Evolutionary conservation across 2,888 invertebrate genomes (phyloP), one percentile per base, ranked within the genome.

Genomic region (Penaeus monodon): DNA sequence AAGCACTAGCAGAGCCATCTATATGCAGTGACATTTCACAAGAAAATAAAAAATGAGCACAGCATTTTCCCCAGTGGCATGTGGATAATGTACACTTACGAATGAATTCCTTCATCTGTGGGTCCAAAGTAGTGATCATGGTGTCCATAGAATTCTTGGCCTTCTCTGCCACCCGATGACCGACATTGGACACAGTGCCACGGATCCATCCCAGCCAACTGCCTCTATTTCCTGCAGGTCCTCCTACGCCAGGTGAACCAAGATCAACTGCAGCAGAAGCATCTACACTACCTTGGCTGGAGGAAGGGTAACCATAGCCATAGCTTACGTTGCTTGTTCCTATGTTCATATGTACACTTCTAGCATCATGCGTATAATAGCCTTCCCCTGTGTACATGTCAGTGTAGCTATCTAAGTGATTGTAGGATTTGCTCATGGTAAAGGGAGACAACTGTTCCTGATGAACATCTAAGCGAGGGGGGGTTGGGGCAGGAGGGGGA

Each of bases 71-170:
- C n/a, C n/a, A n/a, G n/a, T n/a, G n/a, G n/a, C n/a, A n/a, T n/a
- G n/a, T n/a, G n/a, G n/a, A n/a, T n/a, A n/a, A 38, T 38, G 57
- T 24, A 44, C 91, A 94, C 95, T 94, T 94, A 97, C 97, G 94
- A 90, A 97, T 94, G 91, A 96, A 95, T 92, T 97, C 96, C 92
- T 95, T 95, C 97, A 97, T 97, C 92, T 97, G 97, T 27, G 97
- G 97, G 92, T 97, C 97, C 44, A 97, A 93, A 17, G 97, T 97
- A 20, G 96, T 97, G 84, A 97, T 96, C 94, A 97, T 95, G 0
- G 96, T 95, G 92, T 97, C 96, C 0, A 97, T 95, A 1, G 96
- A 96, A 91, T 94, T 96, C 93, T 96, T 95, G 0, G 96, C 96
- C 91, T 95, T 95, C 91, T 96, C 95, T 0, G 95, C 95, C 20